Evolutionary conservation across 2,888 invertebrate species (phyloP), one percentile per base, ranked within the genome.

Genomic region (Syrista parreyssii): DNA sequence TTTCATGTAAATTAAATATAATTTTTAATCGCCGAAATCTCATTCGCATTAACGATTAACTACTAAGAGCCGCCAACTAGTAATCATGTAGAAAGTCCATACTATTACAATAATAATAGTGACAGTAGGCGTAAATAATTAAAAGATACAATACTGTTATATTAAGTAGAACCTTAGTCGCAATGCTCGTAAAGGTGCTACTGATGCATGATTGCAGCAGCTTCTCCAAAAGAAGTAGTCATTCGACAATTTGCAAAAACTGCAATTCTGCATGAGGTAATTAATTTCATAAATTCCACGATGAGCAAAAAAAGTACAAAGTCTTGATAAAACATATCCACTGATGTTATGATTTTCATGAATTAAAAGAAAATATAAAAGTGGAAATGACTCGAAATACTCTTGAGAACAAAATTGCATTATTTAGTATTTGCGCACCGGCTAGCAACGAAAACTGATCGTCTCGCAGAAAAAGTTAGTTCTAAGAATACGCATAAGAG

Each of bases 81-180:
- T 78, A 81, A 78, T 78, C 77, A 79, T 73, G 32, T 74, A 68
- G 69, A 40, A 73, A 78, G 40, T 75, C 73, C 68, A 79, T 79
- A 77, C 73, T 79, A 76, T 79, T n/a, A 68, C n/a, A 34, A 68
- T 78, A 11, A 15, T 40, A 40, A 55, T 55, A 55, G 23, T 55
- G 55, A 55, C 55, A 55, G 2, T 55, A 55, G 55, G 55, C 55
- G 55, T 55, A 55, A 55, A 23, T 55, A 55, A 55, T 23, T 55
- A 55, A 55, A 55, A 55, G 23, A 15, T 40, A 40, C 15, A 40
- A 15, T 40, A 40, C 40, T 40, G 15, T 40, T 40, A 40, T 55
- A 23, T 55, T 55, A 23, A 55, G 9, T 55, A 55, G 23, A 23
- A 23, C 23, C 55, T 55, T 55, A 9, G 23, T 55, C 55, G 55